A percentile compares a stretch with the other conserved stretches of the same genome.
Conservation (phyloP, 2,113 vertebrate species). For the Andinoacara biseriatus region DNA sequence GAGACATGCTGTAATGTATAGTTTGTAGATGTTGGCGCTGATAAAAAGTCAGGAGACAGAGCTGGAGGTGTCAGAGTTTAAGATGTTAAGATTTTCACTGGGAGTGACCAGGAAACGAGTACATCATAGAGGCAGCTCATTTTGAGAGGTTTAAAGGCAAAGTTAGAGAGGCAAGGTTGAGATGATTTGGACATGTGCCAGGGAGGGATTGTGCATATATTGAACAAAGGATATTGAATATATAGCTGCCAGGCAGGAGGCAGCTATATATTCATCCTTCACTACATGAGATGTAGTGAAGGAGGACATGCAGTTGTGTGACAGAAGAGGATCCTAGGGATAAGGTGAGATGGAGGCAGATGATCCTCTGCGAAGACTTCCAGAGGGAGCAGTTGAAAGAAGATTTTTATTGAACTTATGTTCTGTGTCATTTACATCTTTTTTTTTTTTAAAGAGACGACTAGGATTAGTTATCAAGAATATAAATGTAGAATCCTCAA, state of each 20-base stretch:
- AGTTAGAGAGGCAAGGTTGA: background rate
- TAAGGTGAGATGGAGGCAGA: background rate
- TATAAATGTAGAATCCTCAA: background rate
- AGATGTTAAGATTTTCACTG: background rate
- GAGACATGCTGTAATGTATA: background rate
- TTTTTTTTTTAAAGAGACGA: background rate
- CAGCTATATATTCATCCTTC: too few relatives aligned
- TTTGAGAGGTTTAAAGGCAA: background rate
- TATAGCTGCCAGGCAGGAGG: background rate
- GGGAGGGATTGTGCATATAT: background rate
- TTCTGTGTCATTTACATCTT: background rate
- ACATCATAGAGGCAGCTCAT: background rate
- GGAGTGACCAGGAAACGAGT: background rate
- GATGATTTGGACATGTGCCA: background rate
- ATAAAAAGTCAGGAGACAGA: background rate
- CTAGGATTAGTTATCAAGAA: background rate
- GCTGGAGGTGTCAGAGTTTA: background rate
- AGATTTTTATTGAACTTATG: background rate
- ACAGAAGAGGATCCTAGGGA: background rate
- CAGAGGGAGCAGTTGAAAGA: background rate
- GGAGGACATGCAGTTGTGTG: background rate
- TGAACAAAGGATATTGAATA: background rate
- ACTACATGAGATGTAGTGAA: too few relatives aligned
- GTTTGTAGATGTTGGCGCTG: background rate
- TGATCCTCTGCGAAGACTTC: background rate